Conservation (phyloP, 2,113 vertebrate species). For the Opisthocomus hoazin region DNA sequence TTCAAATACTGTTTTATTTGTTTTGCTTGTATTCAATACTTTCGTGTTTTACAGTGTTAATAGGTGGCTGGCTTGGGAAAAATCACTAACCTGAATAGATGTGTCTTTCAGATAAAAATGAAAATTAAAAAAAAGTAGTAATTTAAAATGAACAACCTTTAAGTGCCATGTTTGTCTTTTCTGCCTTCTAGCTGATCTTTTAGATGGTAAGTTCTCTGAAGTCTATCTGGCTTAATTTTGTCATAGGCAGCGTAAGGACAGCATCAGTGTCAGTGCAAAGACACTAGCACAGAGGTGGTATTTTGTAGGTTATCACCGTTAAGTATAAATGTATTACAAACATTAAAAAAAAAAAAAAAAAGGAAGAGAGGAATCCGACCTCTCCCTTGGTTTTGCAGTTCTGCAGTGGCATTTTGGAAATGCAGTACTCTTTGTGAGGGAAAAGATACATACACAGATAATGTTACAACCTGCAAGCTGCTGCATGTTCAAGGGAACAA, state of each 20-base stretch:
- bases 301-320: not conserved
- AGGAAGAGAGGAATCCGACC: not conserved
- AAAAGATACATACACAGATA: not conserved
- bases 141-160: not conserved
- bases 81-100: not conserved
- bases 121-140: not conserved
- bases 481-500: not conserved
- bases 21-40: not conserved
- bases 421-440: not conserved
- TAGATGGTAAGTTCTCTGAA: not conserved
- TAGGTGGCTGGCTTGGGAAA: not conserved
- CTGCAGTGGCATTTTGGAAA: not conserved
- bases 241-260: not conserved
- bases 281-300: not conserved
- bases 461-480: not conserved
- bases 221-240: not conserved
- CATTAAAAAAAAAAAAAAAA: not conserved
- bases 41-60: not conserved
- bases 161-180: not conserved
- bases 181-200: not conserved
- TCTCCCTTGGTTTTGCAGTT: not conserved
- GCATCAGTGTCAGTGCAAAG: not conserved
- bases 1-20: not conserved
- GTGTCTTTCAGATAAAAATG: not conserved
- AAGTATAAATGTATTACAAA: not conserved